Conservation (phyloP, 2,113 vertebrate genomes). For the Burhinus oedicnemus region DNA sequence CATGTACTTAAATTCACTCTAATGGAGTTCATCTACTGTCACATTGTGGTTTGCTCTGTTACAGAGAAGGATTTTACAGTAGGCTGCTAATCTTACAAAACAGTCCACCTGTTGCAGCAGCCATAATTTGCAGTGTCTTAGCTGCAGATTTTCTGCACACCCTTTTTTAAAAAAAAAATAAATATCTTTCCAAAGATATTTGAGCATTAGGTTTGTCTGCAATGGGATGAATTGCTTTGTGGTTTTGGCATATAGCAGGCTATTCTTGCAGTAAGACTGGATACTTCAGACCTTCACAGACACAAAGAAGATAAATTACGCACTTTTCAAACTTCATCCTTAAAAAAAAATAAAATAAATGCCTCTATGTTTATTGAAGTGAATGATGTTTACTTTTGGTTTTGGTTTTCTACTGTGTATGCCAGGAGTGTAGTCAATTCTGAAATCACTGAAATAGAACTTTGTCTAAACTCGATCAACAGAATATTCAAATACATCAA, state of each 20-base stretch:
- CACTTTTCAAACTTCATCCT: neutral
- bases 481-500: neutral
- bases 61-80: conserved; percentile 58
- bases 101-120: conserved; percentile 49
- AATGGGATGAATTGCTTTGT: conserved; percentile 30
- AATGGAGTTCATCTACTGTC: conserved; percentile 60
- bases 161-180: neutral
- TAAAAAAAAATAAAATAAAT: neutral
- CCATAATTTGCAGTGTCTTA: conserved; percentile 29
- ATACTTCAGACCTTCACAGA: neutral
- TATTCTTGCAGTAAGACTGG: conserved; percentile 2
- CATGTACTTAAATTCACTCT: conserved; percentile 63
- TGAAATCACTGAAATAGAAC: neutral
- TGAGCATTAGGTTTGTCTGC: conserved; percentile 26
- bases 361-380: neutral
- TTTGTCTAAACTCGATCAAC: neutral
- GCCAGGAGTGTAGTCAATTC: neutral
- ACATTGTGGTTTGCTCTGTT: conserved; percentile 52
- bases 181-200: neutral
- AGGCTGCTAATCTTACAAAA: conserved; percentile 57
- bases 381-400: neutral
- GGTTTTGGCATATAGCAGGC: neutral
- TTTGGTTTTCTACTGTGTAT: neutral
- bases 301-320: neutral
- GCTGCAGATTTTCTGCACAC: neutral